phyloP scores from a whole-genome alignment of 2,888 invertebrate genomes.

The Cordilura impudica region DNA sequence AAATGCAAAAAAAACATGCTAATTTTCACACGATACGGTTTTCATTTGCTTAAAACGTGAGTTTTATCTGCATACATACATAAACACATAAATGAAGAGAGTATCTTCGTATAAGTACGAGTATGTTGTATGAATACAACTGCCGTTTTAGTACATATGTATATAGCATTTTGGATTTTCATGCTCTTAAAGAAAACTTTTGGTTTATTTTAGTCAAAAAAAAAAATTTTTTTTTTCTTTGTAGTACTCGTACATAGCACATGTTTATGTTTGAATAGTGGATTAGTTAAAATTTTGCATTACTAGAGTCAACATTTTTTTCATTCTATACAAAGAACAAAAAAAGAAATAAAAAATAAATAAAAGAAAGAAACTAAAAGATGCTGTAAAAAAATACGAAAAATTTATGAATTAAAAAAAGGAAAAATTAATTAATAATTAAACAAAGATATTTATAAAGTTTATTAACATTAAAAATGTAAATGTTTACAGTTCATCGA shows the following conservation, averaged over 20 bases:
- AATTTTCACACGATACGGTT: neutral
- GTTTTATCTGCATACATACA: too few relatives aligned
- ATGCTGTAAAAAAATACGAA: slow-evolving; percentile 5
- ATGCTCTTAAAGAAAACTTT: neutral
- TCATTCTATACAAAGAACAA: neutral
- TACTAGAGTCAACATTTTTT: slow-evolving; percentile 28
- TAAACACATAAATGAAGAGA: slow-evolving; percentile 30
- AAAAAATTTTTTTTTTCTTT: slow-evolving; percentile 39
- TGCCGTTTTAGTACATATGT: slow-evolving; percentile 9
- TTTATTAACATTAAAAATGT: neutral
- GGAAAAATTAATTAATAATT: neutral
- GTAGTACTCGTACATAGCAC: neutral
- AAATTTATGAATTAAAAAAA: slow-evolving; percentile 5
- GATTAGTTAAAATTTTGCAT: slow-evolving; percentile 40
- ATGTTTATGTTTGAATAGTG: slow-evolving; percentile 17
- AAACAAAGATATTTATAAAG: neutral
- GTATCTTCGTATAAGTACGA: neutral
- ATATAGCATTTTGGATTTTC: slow-evolving; percentile 3
- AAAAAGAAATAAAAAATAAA: neutral
- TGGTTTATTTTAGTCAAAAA: too few relatives aligned
- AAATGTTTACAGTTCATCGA: neutral
- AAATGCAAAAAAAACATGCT: neutral
- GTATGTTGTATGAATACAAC: too few relatives aligned
- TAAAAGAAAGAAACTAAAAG: neutral
- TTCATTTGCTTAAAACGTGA: slow-evolving; percentile 25